Percentiles rank a stretch among this genome's conserved stretches.
Evolutionary conservation across 2,888 invertebrate genomes (phyloP).

Genomic region (Epinotia nisella): DNA sequence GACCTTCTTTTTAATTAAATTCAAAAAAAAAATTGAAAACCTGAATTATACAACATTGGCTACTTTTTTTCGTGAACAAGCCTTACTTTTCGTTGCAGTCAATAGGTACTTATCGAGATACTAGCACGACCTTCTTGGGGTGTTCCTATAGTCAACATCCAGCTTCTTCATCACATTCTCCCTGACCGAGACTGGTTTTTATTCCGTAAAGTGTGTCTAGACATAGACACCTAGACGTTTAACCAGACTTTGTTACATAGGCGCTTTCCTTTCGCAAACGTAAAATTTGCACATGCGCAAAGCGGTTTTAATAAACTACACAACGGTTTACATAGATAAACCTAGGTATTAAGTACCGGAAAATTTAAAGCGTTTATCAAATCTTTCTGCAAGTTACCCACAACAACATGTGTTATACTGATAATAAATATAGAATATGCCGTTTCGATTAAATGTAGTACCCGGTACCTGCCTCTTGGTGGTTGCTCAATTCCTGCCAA

Average conservation of each 20-base stretch:
- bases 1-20: too few species aligned
- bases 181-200: neutral
- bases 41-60: too few species aligned
- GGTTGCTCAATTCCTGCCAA: too few species aligned
- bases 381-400: neutral
- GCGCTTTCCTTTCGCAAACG: neutral
- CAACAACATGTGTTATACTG: too few species aligned
- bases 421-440: neutral
- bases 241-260: neutral
- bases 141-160: too few species aligned
- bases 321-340: neutral
- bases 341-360: neutral
- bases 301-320: neutral
- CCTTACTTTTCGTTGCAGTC: too few species aligned
- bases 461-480: too few species aligned
- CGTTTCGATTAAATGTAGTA: neutral
- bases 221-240: neutral
- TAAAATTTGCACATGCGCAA: slow-evolving; percentile 13
- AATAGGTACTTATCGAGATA: too few species aligned
- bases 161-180: too few species aligned
- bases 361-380: neutral
- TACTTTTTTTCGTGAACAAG: too few species aligned
- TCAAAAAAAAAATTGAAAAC: too few species aligned
- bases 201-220: neutral
- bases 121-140: too few species aligned